Evolutionary conservation across 2,113 vertebrate species (phyloP).

Genomic region (Vulpes ferrilata): DNA sequence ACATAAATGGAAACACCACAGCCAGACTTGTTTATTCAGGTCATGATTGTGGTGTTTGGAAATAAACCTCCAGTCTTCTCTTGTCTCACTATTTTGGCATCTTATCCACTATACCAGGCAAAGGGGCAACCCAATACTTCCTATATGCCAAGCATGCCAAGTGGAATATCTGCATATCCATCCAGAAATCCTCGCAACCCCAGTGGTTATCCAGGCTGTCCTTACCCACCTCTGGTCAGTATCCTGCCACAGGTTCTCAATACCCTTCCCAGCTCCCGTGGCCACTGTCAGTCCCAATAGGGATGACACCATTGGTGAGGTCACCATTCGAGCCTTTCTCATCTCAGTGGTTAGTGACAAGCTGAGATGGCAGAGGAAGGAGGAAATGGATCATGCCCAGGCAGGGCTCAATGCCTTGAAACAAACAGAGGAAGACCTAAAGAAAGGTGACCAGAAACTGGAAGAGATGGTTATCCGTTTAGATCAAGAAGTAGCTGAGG

Average conservation of each 20-base stretch:
- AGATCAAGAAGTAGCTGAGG: slow-evolving; percentile 98
- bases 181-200: no score
- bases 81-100: no score
- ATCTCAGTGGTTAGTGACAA: slow-evolving; percentile 99
- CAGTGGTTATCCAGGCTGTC: slow-evolving; percentile 94
- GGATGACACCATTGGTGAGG: slow-evolving; percentile 97
- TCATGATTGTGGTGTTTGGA: no score
- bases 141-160: no score
- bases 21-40: no score
- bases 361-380: slow-evolving; percentile 98
- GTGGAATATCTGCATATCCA: no score
- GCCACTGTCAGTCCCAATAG: slow-evolving; percentile 92
- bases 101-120: no score
- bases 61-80: no score
- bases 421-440: slow-evolving; percentile 97
- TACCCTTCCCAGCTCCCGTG: slow-evolving; percentile 93
- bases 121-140: no score
- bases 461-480: slow-evolving; percentile 98
- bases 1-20: slow-evolving; percentile 95
- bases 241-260: slow-evolving; percentile 92
- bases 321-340: slow-evolving; percentile 97
- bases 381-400: slow-evolving; percentile 98
- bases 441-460: slow-evolving; percentile 98
- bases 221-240: slow-evolving; percentile 92
- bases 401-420: slow-evolving; percentile 98